These are phyloP conservation scores for Heliconius aoede DNA, from an alignment of 2,888 invertebrate genomes.

Conservation along the genomic window DNA sequence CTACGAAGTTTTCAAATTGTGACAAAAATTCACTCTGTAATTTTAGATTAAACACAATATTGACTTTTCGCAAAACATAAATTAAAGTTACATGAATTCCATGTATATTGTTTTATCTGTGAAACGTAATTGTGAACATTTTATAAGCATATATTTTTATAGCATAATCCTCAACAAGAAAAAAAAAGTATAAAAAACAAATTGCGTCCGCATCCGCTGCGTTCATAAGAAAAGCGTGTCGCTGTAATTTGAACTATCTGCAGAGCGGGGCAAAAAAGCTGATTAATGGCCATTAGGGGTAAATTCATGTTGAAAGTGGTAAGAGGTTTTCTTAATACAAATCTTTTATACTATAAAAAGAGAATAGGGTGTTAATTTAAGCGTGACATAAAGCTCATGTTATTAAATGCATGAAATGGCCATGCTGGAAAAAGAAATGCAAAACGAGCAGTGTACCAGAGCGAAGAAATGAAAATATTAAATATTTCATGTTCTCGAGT, in stretches of 20 bases:
- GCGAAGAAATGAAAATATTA: neutral
- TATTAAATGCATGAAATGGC: no score
- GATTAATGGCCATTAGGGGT: slow-evolving; percentile 62
- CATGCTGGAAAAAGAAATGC: no score
- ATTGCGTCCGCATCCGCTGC: slow-evolving; percentile 42
- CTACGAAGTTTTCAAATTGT: neutral
- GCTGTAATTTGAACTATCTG: slow-evolving; percentile 51
- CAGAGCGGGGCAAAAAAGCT: slow-evolving; percentile 59
- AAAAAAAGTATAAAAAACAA: slow-evolving; percentile 42
- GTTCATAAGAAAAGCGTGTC: slow-evolving; percentile 45
- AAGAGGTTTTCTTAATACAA: slow-evolving; percentile 33
- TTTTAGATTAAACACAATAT: neutral
- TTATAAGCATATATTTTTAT: neutral
- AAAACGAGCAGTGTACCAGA: neutral
- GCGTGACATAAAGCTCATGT: neutral
- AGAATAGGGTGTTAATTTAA: neutral
- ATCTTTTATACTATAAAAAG: neutral
- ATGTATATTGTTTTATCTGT: neutral
- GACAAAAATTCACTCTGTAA: neutral
- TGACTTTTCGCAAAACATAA: neutral
- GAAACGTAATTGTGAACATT: neutral
- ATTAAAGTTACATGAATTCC: neutral
- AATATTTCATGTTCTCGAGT: neutral
- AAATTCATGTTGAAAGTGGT: slow-evolving; percentile 46
- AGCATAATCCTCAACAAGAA: slow-evolving; percentile 21